Percentiles rank a stretch among this genome's conserved stretches.
Conservation (phyloP, 2,797 vertebrate genomes). For the Gallinago stenura region DNA sequence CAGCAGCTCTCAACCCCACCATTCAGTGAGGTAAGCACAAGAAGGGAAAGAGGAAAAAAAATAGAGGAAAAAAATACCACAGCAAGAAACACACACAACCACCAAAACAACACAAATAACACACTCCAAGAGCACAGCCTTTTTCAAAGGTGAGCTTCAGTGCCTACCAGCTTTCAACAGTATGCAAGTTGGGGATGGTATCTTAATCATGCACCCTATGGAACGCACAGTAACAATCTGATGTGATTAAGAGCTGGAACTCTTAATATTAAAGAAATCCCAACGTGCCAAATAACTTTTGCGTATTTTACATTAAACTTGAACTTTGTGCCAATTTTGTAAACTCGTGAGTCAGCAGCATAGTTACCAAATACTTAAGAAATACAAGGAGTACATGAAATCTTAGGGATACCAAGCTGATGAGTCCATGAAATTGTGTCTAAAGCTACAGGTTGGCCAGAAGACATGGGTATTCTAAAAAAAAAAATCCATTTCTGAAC, state of each 20-base stretch:
- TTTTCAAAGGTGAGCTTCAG: background rate
- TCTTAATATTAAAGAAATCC: background rate
- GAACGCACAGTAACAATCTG: background rate
- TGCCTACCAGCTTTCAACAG: background rate
- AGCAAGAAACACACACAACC: background rate
- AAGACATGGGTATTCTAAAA: background rate
- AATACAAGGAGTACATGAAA: background rate
- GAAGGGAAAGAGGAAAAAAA: background rate
- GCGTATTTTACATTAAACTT: background rate
- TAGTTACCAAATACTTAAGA: background rate
- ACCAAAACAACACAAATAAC: background rate
- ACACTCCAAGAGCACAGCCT: background rate
- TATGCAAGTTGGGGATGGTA: accelerated
- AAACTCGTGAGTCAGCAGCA: background rate
- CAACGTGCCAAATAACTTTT: background rate
- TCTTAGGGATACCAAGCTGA: background rate
- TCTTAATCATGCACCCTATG: background rate
- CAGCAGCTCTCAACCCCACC: background rate
- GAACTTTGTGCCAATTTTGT: background rate
- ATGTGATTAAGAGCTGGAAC: background rate
- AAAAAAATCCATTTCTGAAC: background rate
- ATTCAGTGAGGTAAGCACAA: background rate
- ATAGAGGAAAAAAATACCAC: background rate
- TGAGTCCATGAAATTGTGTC: background rate
- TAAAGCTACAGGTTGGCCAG: background rate